Percentiles rank a stretch among this genome's conserved stretches.
Conservation (phyloP, 2,113 vertebrate species). For the Mesembrinibis cayennensis region DNA sequence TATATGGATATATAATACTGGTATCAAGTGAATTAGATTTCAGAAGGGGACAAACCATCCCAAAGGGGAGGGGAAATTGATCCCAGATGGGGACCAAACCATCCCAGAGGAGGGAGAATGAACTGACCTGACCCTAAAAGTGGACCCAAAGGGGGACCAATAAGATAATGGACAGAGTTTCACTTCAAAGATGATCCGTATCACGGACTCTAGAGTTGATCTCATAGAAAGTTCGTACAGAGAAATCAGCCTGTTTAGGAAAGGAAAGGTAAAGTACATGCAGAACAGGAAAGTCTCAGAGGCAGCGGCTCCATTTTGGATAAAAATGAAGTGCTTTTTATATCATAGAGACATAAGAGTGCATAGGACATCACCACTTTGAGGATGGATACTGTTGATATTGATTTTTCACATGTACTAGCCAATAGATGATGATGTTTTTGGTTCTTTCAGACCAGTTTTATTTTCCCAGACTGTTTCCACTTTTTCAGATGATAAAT, state of each 20-base stretch:
- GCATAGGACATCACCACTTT: neutral
- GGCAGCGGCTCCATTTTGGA: neutral
- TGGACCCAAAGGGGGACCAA: neutral
- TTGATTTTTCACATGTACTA: neutral
- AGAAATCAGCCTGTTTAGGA: neutral
- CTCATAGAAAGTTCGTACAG: neutral
- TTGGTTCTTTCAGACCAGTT: neutral
- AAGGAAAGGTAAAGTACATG: rapidly evolving
- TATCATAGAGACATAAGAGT: neutral
- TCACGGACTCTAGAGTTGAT: neutral
- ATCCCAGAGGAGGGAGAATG: neutral
- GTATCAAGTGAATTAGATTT: neutral
- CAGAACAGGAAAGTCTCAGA: neutral
- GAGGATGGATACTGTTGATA: neutral
- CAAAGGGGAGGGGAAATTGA: neutral
- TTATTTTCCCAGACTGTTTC: neutral
- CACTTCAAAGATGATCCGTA: neutral
- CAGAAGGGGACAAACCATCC: neutral
- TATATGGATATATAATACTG: neutral
- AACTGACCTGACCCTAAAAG: neutral
- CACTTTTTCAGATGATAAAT: neutral
- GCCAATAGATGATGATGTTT: neutral
- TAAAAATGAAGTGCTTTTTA: neutral
- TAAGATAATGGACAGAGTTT: neutral
- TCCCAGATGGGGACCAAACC: neutral